Base-by-base conservation (phyloP, 23 tunicate species). In the Trididemnum clinides region DNA sequence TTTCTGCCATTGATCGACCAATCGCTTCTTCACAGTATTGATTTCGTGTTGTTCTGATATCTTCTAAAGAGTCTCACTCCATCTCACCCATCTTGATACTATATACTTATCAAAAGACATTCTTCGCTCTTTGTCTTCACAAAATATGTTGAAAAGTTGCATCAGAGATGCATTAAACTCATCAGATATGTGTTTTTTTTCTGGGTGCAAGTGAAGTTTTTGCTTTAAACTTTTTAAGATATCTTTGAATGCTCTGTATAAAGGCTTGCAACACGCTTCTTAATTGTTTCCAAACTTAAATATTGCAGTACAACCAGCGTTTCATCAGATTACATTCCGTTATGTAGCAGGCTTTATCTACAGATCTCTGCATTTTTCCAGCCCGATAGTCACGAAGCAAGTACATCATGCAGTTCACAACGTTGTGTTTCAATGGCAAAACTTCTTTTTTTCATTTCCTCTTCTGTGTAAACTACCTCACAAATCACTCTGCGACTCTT, bases 21-120 rank as follows among this genome's bases (percentile, higher is more conserved):
- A 62, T n/a, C n/a, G 69, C 69, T 12, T 15, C n/a, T 22, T 19
- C 23, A 23, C 69, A 62, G 27, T 19, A 20, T 22, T 62, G 69
- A 4, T 62, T 62, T 62, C 69, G 15, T 12, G 69, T 62, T 12
- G 69, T 19, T 62, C 69, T 15, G 6, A 62, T 62, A 62, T n/a
- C 69, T n/a, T 62, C 69, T 62, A 62, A 22, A 62, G n/a, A 62
- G n/a, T 23, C n/a, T 23, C 69, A 62, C n/a, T 12, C 69, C 69
- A 62, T 62, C n/a, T 15, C 23, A 12, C 23, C 23, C 69, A 62
- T 62, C n/a, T 62, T 62, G 23, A 62, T 62, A 5, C n/a, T 20
- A 22, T 12, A 62, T 23, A 62, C 69, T 62, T 62, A 20, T 62
- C 69, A 20, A 62, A 23, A n/a, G 69, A 62, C n/a, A 23, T 19